Evolutionary conservation across 2,113 vertebrate species (phyloP), one percentile per base, ranked within the genome.

Genomic region (Candoia aspera): DNA sequence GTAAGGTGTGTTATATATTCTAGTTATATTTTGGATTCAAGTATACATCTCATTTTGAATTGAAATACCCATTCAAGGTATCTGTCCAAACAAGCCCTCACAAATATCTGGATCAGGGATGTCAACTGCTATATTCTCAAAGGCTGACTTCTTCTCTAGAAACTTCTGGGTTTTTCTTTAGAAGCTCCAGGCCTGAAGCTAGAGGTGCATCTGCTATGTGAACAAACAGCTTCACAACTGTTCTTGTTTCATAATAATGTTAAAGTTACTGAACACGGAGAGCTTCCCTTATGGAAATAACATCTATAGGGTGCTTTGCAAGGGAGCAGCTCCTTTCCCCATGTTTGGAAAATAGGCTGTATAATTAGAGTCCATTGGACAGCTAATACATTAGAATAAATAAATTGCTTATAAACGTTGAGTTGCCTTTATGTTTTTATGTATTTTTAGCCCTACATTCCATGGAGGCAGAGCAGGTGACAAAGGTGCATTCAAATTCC

Each of bases 1-100:
- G 85, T n/a, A 57, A 37, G 29, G 9, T 91, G 21, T 87, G 58
- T 91, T 86, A 49, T 29, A 84, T 92, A 79, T 26, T 88, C 64
- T 37, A n/a, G 19, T 60, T 62, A n/a, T 57, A 68, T 46, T 46
- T 73, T 73, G 49, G 53, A 3, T 53, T 85, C 37, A 49, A n/a
- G 12, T 29, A 24, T 62, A 73, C 10, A 15, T 19, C 23, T 37
- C 79, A 55, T 62, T 92, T 59, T 62, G 19, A 64, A 73, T n/a
- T 79, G 15, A 79, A 37, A 17, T 79, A 42, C 42, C 8, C 33
- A 23, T 79, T 79, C 68, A 55, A 26, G 37, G 57, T 58, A 8
- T 84, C 33, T 54, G 15, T 26, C 6, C n/a, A 64, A 64, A 89
- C 5, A 42, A 3, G n/a, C 21, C 6, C 53, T 60, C 37, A 86